These are phyloP conservation scores for Phalacrocorax aristotelis DNA, from an alignment of 2,113 vertebrate genomes.

Conservation along the genomic window DNA sequence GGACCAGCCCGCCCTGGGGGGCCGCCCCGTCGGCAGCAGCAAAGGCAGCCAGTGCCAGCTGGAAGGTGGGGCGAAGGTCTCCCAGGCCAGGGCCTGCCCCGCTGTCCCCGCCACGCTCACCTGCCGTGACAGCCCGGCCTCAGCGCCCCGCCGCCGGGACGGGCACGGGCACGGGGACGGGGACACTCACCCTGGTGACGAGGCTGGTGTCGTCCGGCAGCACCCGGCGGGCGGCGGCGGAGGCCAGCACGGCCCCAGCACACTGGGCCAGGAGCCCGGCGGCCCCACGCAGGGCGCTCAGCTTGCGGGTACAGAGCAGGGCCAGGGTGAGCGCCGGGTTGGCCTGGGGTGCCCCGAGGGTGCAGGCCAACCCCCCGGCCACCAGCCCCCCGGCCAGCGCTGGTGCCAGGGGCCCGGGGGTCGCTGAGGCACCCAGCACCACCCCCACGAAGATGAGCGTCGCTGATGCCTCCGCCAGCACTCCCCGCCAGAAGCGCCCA, in stretches of 20 bases:
- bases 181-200: slow-evolving; percentile 73
- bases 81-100: slow-evolving; percentile 78
- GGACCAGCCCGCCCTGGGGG: slow-evolving; percentile 73
- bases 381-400: slow-evolving; percentile 77
- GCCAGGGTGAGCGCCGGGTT: slow-evolving; percentile 83
- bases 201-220: slow-evolving; percentile 67
- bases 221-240: slow-evolving; percentile 66
- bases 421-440: slow-evolving; percentile 74
- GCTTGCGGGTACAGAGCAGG: slow-evolving; percentile 76
- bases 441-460: slow-evolving; percentile 80
- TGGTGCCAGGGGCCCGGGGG: slow-evolving; percentile 62
- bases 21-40: slow-evolving; percentile 63
- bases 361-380: slow-evolving; percentile 69
- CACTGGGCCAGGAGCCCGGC: slow-evolving; percentile 77
- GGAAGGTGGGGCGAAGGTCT: slow-evolving; percentile 82
- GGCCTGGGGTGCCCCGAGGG: slow-evolving; percentile 81
- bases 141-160: neutral
- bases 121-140: slow-evolving; percentile 16
- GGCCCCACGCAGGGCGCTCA: slow-evolving; percentile 70
- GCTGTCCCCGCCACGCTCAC: slow-evolving; percentile 72
- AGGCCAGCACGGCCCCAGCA: slow-evolving; percentile 75
- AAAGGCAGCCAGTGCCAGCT: slow-evolving; percentile 81
- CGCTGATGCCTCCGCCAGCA: slow-evolving; percentile 74
- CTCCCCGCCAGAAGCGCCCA: slow-evolving; percentile 75
- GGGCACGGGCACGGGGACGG: rapidly evolving